Conservation (phyloP, 1,140 invertebrate genomes). For the Asbolus verrucosus region DNA sequence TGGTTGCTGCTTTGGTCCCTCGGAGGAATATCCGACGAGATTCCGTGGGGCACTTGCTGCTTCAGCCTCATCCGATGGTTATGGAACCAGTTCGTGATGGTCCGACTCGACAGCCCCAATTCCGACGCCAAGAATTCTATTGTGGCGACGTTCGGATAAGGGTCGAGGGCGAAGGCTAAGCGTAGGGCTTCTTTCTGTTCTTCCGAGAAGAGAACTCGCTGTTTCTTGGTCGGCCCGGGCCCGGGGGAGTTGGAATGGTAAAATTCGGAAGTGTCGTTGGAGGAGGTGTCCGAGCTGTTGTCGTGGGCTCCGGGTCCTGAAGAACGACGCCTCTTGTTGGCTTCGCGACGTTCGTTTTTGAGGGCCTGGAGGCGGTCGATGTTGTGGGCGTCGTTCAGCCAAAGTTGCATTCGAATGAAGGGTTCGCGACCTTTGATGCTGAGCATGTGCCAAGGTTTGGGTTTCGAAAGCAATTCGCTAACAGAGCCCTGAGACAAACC, state of each 20-base stretch:
- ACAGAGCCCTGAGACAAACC: constrained; percentile 97
- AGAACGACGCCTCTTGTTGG: constrained; percentile 86
- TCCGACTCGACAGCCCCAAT: constrained; percentile 91
- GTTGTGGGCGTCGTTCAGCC: constrained; percentile 95
- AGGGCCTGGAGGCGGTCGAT: constrained; percentile 87
- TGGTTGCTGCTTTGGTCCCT: constrained; percentile 72
- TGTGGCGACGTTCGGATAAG: constrained; percentile 94
- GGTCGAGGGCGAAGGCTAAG: constrained; percentile 93
- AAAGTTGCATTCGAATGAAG: constrained; percentile 98
- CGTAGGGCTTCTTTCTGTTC: constrained; percentile 97
- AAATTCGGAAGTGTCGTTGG: constrained; percentile 89
- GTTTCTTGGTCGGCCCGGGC: constrained; percentile 86
- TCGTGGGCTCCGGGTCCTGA: constrained; percentile 82
- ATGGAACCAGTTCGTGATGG: constrained; percentile 99
- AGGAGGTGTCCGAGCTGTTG: constrained; percentile 87
- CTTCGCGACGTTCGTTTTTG: constrained; percentile 91
- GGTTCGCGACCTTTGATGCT: constrained; percentile 98
- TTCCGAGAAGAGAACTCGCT: constrained; percentile 95
- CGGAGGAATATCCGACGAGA: constrained; percentile 76
- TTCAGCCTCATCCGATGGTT: constrained; percentile 99
- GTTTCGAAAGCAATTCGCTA: constrained; percentile 96
- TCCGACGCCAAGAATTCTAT: constrained; percentile 95
- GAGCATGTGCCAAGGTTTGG: constrained; percentile 99
- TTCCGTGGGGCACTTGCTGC: constrained; percentile 83
- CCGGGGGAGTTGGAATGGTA: constrained; percentile 87